Evolutionary conservation across 2,888 invertebrate species (phyloP).

Genomic region (Mycogona germanica): DNA sequence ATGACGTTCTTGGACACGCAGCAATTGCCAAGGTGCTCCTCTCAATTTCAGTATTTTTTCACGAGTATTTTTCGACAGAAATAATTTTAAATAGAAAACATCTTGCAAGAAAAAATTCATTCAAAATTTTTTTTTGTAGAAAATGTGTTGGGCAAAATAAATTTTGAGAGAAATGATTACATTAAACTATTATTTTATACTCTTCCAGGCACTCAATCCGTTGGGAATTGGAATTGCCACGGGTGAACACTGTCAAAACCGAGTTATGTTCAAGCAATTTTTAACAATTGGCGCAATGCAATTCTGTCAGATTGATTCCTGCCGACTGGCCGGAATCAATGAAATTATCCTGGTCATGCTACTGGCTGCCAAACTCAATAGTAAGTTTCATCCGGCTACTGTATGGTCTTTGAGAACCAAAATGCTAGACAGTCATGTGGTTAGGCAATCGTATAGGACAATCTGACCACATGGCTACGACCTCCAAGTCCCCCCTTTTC

Average conservation of each 20-base stretch:
- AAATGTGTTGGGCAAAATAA: too few species aligned
- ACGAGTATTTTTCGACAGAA: too few species aligned
- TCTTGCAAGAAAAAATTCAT: too few species aligned
- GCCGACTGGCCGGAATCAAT: constrained; percentile 74
- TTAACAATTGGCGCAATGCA: constrained; percentile 65
- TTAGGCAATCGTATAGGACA: too few species aligned
- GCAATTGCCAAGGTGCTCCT: constrained; percentile 52
- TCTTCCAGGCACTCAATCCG: constrained; percentile 43
- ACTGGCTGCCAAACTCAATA: constrained; percentile 72
- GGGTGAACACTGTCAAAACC: constrained; percentile 84
- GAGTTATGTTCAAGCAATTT: constrained; percentile 86
- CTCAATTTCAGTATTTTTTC: neutral
- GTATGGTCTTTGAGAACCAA: too few species aligned
- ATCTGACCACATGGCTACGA: neutral
- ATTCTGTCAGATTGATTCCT: constrained; percentile 82
- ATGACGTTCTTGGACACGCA: constrained; percentile 78
- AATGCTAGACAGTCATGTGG: too few species aligned
- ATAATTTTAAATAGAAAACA: too few species aligned
- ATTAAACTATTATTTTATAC: neutral
- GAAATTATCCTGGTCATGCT: constrained; percentile 76
- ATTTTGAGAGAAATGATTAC: neutral
- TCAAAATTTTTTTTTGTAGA: too few species aligned
- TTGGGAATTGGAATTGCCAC: constrained; percentile 74
- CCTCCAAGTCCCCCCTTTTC: neutral
- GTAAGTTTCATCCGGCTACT: constrained; percentile 42